These are phyloP conservation scores for Gymnocephalus cernua DNA, from an alignment of 2,113 vertebrate genomes.

Conservation along the genomic window DNA sequence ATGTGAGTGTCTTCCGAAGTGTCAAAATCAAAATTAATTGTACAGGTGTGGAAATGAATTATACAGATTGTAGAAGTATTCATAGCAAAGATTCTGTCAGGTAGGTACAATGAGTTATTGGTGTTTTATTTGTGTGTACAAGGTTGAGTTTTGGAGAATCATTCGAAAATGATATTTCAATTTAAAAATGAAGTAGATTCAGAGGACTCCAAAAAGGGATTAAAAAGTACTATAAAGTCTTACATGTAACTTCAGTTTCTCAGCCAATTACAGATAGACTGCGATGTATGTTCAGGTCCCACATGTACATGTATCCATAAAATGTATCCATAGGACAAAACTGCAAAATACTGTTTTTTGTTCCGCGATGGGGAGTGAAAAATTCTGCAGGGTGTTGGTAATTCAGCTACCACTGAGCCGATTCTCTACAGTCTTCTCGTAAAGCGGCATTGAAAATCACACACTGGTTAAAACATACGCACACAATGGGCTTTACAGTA, in stretches of 20 bases:
- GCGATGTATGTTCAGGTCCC: neutral
- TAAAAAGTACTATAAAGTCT: neutral
- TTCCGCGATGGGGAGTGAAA: slow-evolving; percentile 9
- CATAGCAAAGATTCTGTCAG: neutral
- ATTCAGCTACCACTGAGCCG: neutral
- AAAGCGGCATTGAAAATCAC: slow-evolving; percentile 30
- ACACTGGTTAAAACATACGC: slow-evolving; percentile 18
- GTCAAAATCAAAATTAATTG: slow-evolving; percentile 25
- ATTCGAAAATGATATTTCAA: neutral
- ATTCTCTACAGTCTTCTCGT: neutral
- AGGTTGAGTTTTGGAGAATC: neutral
- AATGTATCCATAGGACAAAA: slow-evolving; percentile 13
- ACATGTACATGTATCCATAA: neutral
- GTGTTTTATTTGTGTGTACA: neutral
- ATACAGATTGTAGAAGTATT: slow-evolving; percentile 15
- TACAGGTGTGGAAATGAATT: slow-evolving; percentile 27
- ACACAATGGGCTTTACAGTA: slow-evolving; percentile 5
- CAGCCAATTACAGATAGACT: neutral
- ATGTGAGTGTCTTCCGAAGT: slow-evolving; percentile 1
- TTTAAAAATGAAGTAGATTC: neutral
- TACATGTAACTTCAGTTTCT: neutral
- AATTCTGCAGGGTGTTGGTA: slow-evolving; percentile 18
- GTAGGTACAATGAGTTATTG: neutral
- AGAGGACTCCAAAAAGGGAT: neutral
- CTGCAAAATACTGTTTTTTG: neutral